phyloP scores from a whole-genome alignment of 1,140 invertebrate genomes.

The Pogonomyrmex barbatus region DNA sequence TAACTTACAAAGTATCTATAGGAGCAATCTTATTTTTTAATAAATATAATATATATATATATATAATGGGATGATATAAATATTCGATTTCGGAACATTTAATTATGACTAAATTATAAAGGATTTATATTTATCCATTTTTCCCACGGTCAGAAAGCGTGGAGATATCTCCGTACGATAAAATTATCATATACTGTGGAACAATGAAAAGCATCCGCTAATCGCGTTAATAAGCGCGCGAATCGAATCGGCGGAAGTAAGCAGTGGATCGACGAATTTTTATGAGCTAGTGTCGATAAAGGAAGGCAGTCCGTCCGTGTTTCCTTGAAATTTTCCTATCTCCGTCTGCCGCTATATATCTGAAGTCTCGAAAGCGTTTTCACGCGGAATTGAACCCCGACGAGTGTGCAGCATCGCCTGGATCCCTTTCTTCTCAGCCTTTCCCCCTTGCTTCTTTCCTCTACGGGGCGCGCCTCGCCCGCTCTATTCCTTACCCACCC shows the following conservation, averaged over 20 bases:
- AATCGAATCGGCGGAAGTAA: background rate
- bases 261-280: background rate
- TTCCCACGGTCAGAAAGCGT: background rate
- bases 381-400: constrained; percentile 75
- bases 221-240: background rate
- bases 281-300: background rate
- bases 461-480: background rate
- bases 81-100: background rate
- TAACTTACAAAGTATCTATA: background rate
- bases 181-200: background rate
- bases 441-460: background rate
- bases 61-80: background rate
- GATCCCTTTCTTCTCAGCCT: constrained; percentile 39
- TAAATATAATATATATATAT: background rate
- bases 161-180: background rate
- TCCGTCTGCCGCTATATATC: constrained; percentile 41
- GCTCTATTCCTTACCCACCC: constrained; percentile 46
- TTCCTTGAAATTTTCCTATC: constrained; percentile 18
- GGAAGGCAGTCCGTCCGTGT: background rate
- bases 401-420: constrained; percentile 54
- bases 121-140: background rate
- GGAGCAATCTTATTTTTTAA: background rate
- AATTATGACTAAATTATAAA: background rate
- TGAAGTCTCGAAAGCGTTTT: constrained; percentile 72
- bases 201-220: background rate